Evolutionary conservation across 1,140 invertebrate genomes (phyloP).

Genomic region (Eupeodes corollae): DNA sequence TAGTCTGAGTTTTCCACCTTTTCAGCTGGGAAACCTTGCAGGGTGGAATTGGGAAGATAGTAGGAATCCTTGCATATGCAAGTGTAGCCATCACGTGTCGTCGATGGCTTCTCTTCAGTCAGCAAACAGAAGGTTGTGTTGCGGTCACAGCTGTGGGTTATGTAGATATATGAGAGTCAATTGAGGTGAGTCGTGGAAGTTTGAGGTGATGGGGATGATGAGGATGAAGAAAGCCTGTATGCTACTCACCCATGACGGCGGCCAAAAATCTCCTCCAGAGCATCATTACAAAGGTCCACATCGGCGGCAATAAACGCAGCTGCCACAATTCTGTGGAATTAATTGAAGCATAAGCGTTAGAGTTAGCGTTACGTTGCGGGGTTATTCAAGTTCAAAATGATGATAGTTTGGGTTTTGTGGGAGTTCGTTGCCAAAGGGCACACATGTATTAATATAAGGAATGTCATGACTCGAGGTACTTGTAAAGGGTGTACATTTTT

Average conservation of each 20-base stretch:
- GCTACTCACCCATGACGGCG: constrained; percentile 29
- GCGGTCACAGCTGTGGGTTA: constrained; percentile 28
- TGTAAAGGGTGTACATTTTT: no score
- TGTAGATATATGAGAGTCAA: not conserved
- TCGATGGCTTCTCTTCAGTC: constrained; percentile 22
- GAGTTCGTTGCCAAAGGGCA: no score
- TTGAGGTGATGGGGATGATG: not conserved
- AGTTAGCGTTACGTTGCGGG: no score
- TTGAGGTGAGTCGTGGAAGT: not conserved
- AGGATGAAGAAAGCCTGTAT: not conserved
- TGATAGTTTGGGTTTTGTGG: not conserved
- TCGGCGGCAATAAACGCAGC: constrained; percentile 36
- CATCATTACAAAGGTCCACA: constrained; percentile 36
- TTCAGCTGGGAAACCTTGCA: constrained; percentile 38
- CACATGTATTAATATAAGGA: no score
- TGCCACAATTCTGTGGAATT: constrained; percentile 28
- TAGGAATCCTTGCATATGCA: constrained; percentile 40
- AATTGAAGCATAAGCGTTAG: not conserved
- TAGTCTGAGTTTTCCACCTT: constrained; percentile 36
- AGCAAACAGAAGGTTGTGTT: constrained; percentile 36
- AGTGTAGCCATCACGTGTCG: constrained; percentile 34
- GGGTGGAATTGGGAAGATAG: constrained; percentile 38
- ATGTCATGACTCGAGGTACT: no score
- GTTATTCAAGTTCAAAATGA: not conserved
- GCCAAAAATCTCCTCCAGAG: constrained; percentile 35